Percentiles rank a stretch among this genome's conserved stretches.
phyloP scores from a whole-genome alignment of 2,113 vertebrate genomes.

The Scopus umbretta region DNA sequence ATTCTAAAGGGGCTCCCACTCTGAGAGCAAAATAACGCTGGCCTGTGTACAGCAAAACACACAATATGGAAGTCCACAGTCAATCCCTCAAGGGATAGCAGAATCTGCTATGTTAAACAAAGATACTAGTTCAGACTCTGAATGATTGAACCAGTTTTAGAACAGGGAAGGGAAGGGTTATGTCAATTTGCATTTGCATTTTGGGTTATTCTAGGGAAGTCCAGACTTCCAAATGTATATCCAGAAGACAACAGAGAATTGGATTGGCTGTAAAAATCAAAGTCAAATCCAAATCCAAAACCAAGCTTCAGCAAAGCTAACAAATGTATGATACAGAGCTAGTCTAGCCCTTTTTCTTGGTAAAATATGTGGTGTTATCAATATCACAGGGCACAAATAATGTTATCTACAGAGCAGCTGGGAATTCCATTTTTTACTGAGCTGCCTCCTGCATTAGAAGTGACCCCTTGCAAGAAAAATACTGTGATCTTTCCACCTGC shows the following conservation, averaged over 20 bases:
- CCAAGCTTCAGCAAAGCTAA: neutral
- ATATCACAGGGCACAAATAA: neutral
- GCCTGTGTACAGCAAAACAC: neutral
- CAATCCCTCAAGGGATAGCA: neutral
- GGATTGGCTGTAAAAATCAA: neutral
- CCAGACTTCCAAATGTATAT: neutral
- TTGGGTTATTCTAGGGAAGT: neutral
- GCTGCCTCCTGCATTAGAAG: neutral
- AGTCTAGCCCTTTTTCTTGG: neutral
- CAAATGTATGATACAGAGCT: neutral
- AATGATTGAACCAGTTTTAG: neutral
- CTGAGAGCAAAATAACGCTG: fast-evolving
- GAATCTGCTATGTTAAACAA: neutral
- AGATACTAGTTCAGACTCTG: neutral
- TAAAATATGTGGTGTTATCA: neutral
- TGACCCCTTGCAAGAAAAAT: neutral
- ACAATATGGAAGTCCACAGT: neutral
- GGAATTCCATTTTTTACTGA: neutral
- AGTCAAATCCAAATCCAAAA: neutral
- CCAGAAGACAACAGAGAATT: neutral
- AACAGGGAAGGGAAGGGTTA: neutral
- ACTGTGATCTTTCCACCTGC: neutral
- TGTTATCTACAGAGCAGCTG: neutral
- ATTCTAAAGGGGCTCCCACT: neutral
- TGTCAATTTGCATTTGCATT: neutral